A percentile compares a stretch with the other conserved stretches of the same genome.
phyloP scores from a whole-genome alignment of 2,797 vertebrate species.

The Oryzias sinensis region DNA sequence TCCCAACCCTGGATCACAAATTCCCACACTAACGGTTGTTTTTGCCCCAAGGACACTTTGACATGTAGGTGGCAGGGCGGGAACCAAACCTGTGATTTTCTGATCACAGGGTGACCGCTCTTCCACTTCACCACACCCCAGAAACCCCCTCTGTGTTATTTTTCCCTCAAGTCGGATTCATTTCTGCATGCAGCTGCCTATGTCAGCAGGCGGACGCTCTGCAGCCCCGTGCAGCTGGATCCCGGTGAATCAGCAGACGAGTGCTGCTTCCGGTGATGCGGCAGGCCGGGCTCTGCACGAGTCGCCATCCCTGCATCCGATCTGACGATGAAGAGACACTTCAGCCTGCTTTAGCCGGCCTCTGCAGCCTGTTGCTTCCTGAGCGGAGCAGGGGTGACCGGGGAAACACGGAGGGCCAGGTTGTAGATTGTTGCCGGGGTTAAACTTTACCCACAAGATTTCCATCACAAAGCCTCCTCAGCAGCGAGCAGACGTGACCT shows the following conservation, averaged over 20 bases:
- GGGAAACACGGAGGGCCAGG: constrained; percentile 54
- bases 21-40: no score
- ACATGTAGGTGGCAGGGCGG: no score
- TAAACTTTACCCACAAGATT: constrained; percentile 74
- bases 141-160: no score
- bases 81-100: no score
- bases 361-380: constrained; percentile 31
- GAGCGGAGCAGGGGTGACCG: constrained; percentile 31
- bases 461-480: constrained; percentile 75
- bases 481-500: constrained; percentile 69
- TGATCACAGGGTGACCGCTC: no score
- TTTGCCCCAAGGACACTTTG: no score
- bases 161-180: no score
- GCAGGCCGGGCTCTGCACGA: no score
- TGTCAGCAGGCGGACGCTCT: no score
- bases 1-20: no score
- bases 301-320: constrained; percentile 48
- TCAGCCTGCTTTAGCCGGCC: constrained; percentile 10
- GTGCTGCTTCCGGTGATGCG: constrained; percentile 5
- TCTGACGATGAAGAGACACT: neutral
- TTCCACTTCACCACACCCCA: no score
- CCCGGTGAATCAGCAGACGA: constrained; percentile 33
- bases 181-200: no score
- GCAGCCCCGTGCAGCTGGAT: constrained; percentile 1
- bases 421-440: constrained; percentile 68